Evolutionary conservation across 2,797 vertebrate genomes (phyloP).

Genomic region (Heterohyrax brucei): DNA sequence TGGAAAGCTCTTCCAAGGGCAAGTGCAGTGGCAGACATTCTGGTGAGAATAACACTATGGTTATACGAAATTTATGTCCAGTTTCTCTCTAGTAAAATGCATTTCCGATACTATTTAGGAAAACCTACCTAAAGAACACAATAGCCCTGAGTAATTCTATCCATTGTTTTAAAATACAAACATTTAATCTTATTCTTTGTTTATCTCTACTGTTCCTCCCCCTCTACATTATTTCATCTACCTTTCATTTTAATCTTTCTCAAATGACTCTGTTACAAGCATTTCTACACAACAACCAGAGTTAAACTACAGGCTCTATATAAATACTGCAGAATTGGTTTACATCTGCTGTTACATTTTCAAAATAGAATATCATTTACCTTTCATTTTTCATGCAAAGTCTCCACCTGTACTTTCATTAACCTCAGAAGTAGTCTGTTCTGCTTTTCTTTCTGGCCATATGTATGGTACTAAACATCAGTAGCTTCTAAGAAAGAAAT

Average conservation of each 20-base stretch:
- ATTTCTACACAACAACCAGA: not conserved
- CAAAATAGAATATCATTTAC: constrained; percentile 50
- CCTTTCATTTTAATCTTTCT: constrained; percentile 4
- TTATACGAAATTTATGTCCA: not conserved
- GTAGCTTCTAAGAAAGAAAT: constrained; percentile 10
- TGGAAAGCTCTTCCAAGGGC: constrained; percentile 66
- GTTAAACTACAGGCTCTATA: not conserved
- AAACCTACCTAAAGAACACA: not conserved
- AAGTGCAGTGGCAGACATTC: constrained; percentile 39
- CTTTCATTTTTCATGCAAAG: constrained; percentile 20
- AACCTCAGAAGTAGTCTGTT: constrained; percentile 27
- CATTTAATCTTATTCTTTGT: not conserved
- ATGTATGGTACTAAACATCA: constrained; percentile 50
- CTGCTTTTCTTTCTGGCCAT: constrained; percentile 13
- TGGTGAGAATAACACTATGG: constrained; percentile 64
- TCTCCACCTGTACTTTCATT: not conserved
- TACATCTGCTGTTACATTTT: not conserved
- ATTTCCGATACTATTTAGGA: constrained; percentile 46
- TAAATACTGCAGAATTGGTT: constrained; percentile 1
- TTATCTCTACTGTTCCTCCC: not conserved
- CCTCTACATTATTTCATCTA: not conserved
- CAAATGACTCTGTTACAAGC: not conserved
- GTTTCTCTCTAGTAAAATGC: constrained; percentile 29
- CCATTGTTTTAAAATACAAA: constrained; percentile 48
- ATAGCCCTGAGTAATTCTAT: constrained; percentile 3